Base-by-base conservation (phyloP, 2,113 vertebrate species). In the Phalacrocorax pelagicus region DNA sequence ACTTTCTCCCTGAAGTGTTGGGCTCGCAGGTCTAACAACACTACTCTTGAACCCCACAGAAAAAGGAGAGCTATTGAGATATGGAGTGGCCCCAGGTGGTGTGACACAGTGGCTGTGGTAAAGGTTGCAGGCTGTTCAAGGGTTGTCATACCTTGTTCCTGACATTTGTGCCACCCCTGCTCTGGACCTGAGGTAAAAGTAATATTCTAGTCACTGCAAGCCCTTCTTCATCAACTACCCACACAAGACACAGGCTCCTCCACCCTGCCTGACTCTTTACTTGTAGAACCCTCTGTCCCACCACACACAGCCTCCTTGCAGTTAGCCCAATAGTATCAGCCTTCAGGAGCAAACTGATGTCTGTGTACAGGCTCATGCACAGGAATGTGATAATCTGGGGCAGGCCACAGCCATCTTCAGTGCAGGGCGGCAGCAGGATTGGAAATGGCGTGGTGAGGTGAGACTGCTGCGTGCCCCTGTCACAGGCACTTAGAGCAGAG, bases 391-490 rank as follows among this genome's bases (percentile, higher is more conserved):
- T 66, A 81, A 49, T 49, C 42, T 26, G 63, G 90, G 91, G 95
- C 87, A 95, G 58, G 67, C 15, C 77, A 72, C 92, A 96, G 95
- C 94, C 89, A 95, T 94, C 96, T 97, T 97, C 92, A 52, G 96
- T 26, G 24, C 65, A 92, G 52, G 30, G 62, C 66, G 46, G 58
- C 77, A 59, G 81, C 46, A 59, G 89, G 67, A 95, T 93, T 94
- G 84, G 81, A 94, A 96, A 94, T 88, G 92, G 79, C 66, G 17
- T 12, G 55, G 59, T 15, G 30, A 93, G 92, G 88, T 91, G 88
- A 95, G 80, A 24, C 82, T 89, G 85, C 80, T 69, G 85, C 92
- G n/a, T 2, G 9, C 61, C 55, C 46, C 81, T 91, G 96, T 95
- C 67, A 6, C 85, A 69, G 90, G 27, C 85, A 78, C 69, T 97